A percentile compares a stretch with the other conserved stretches of the same genome.
Evolutionary conservation across 2,888 invertebrate species (phyloP).

Genomic region (Pyrochroa serraticornis): DNA sequence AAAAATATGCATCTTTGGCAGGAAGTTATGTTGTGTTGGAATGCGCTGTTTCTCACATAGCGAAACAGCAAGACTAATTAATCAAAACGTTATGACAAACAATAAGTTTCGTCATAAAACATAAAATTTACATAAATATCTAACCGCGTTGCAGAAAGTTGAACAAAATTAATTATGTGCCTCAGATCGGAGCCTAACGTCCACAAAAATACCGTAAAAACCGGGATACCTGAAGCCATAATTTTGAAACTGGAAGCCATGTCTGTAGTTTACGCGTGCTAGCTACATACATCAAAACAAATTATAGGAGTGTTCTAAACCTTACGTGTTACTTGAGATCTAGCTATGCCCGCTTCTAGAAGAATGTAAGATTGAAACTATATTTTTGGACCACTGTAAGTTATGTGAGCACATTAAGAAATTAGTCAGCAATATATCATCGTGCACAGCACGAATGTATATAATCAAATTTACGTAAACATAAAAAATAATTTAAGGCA

Average conservation of each 20-base stretch:
- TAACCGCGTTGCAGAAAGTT: slow-evolving; percentile 7
- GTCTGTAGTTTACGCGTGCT: slow-evolving; percentile 1
- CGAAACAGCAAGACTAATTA: background rate
- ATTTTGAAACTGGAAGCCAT: slow-evolving; percentile 8
- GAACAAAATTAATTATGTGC: slow-evolving; percentile 2
- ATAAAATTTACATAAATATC: slow-evolving; percentile 10
- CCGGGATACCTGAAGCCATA: background rate
- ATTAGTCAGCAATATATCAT: background rate
- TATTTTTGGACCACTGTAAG: background rate
- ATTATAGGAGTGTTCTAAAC: slow-evolving; percentile 2
- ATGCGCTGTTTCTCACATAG: slow-evolving; percentile 1
- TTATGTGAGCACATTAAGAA: background rate
- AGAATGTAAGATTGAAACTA: slow-evolving; percentile 1
- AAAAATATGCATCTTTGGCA: background rate
- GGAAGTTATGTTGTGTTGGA: background rate
- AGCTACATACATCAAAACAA: slow-evolving; percentile 1
- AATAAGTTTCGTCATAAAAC: background rate
- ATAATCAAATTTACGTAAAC: slow-evolving; percentile 4
- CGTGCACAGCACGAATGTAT: background rate
- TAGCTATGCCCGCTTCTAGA: background rate
- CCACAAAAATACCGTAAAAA: background rate
- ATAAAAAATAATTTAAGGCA: no score
- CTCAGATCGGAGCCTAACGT: background rate
- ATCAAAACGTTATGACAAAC: slow-evolving; percentile 7
- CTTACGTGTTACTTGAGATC: slow-evolving; percentile 3